phyloP scores from a whole-genome alignment of 2,888 invertebrate species.

The Ptilodon capucinus region DNA sequence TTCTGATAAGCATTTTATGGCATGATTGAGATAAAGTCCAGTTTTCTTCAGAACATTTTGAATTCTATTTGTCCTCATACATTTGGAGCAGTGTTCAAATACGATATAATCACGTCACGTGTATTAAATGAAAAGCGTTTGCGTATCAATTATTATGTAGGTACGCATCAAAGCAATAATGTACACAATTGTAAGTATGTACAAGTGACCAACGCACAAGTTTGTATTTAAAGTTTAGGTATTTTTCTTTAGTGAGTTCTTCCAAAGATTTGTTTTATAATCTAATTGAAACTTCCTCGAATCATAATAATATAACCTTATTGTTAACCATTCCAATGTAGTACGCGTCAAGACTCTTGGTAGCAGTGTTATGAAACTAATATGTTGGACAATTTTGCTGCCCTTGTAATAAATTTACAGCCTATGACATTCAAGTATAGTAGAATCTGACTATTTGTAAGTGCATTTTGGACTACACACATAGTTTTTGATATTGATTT shows the following conservation, averaged over 20 bases:
- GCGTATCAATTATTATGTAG: not conserved
- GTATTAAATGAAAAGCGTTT: conserved; percentile 1
- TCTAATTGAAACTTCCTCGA: conserved; percentile 4
- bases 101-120: not conserved
- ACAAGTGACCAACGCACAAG: conserved; percentile 21
- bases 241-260: not conserved
- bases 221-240: not conserved
- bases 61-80: no score
- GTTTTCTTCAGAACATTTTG: no score
- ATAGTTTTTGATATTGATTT: no score
- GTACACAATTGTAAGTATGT: conserved; percentile 29
- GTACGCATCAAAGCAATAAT: conserved; percentile 31
- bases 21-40: no score
- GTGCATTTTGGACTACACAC: no score
- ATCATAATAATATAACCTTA: conserved; percentile 5
- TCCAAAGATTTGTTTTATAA: not conserved
- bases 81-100: not conserved
- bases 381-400: no score
- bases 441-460: no score
- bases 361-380: no score
- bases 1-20: no score
- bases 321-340: not conserved
- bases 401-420: no score
- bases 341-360: no score
- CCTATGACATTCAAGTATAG: no score